A percentile compares a stretch with the other conserved stretches of the same genome.
Conservation (phyloP, 2,888 invertebrate genomes). For the Thysanoteuthis rhombus region DNA sequence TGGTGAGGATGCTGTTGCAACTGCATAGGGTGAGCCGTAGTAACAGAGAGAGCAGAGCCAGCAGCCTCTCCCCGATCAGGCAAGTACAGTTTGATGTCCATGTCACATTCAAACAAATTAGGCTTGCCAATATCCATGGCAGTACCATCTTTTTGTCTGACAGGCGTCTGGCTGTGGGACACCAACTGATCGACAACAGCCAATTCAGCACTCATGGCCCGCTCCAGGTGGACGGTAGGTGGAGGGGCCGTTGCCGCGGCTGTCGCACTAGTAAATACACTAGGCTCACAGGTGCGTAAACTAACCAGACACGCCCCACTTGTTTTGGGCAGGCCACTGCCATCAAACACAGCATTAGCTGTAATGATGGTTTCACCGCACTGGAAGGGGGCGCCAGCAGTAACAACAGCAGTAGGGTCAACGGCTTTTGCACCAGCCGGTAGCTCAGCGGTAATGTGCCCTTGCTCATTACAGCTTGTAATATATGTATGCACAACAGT, state of each 20-base stretch:
- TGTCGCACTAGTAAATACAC: conserved; percentile 23
- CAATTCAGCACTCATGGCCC: conserved; percentile 27
- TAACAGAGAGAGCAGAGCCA: conserved; percentile 15
- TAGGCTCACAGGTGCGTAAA: conserved; percentile 24
- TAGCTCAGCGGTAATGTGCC: conserved; percentile 28
- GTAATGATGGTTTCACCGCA: conserved; percentile 27
- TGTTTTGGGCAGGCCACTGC: background rate
- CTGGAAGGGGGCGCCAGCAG: conserved; percentile 16
- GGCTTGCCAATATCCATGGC: conserved; percentile 20
- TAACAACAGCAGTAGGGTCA: conserved; percentile 23
- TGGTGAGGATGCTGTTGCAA: background rate
- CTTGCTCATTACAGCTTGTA: background rate
- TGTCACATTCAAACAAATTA: conserved; percentile 28
- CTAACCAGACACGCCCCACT: conserved; percentile 28
- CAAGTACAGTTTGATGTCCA: conserved; percentile 25
- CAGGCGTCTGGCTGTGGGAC: conserved; percentile 21
- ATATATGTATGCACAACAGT: conserved; percentile 26
- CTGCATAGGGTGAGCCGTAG: background rate
- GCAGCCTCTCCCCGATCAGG: conserved; percentile 15
- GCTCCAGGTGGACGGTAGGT: conserved; percentile 25
- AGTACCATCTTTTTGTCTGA: conserved; percentile 17
- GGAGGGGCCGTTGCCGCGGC: conserved; percentile 20
- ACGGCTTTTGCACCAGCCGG: background rate
- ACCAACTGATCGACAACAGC: conserved; percentile 28
- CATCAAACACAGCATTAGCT: conserved; percentile 1